These are phyloP conservation scores for Drosophila mercatorum DNA, from an alignment of 2,888 invertebrate species.

Conservation along the genomic window DNA sequence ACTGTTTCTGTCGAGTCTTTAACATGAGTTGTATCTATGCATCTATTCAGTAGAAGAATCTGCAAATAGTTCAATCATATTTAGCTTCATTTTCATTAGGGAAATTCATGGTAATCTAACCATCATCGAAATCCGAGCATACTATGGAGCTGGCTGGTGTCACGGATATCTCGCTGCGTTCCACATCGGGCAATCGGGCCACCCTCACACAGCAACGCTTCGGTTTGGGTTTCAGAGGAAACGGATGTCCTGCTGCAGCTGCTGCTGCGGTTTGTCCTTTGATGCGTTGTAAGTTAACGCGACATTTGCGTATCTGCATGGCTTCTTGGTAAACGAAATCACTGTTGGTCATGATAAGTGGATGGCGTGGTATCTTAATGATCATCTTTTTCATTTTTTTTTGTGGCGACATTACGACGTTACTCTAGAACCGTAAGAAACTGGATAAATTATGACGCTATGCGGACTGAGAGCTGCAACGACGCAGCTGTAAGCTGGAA, in stretches of 20 bases:
- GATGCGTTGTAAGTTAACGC: constrained; percentile 67
- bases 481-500: constrained; percentile 1
- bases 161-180: constrained; percentile 68
- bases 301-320: constrained; percentile 68
- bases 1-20: constrained; percentile 5
- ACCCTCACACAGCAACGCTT: constrained; percentile 74
- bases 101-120: constrained; percentile 2
- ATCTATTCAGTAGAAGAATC: constrained; percentile 27
- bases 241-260: constrained; percentile 14
- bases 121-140: constrained; percentile 57
- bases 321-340: constrained; percentile 38
- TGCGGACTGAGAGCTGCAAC: not conserved
- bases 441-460: constrained; percentile 24
- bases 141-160: constrained; percentile 73
- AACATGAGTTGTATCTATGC: not conserved
- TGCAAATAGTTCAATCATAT: constrained; percentile 9
- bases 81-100: not conserved
- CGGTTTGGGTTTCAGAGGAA: constrained; percentile 42
- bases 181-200: constrained; percentile 67
- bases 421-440: not conserved
- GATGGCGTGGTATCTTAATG: constrained; percentile 68
- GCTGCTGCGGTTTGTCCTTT: constrained; percentile 31
- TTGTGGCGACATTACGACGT: constrained; percentile 44
- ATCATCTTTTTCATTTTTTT: constrained; percentile 66
- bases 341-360: constrained; percentile 51